Conservation (phyloP, 1,140 invertebrate species). For the Plectrocnemia conspersa region DNA sequence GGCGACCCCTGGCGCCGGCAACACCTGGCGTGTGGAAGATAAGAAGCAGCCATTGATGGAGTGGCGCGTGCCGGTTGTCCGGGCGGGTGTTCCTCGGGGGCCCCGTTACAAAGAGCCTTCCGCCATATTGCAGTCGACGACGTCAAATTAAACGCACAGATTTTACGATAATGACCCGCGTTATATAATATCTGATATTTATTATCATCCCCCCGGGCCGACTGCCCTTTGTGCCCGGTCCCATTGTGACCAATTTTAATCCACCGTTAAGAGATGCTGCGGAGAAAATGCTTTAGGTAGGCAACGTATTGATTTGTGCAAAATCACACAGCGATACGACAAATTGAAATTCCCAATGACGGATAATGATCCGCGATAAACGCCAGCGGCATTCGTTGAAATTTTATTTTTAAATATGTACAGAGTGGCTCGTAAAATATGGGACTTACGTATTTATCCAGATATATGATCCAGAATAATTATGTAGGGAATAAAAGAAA, state of each 20-base stretch:
- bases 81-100: slow-evolving; percentile 10
- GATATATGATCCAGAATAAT: too few species aligned
- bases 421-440: too few species aligned
- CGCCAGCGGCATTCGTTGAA: too few species aligned
- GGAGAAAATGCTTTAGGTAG: background rate
- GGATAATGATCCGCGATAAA: too few species aligned
- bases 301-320: background rate
- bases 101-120: slow-evolving; percentile 6
- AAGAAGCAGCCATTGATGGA: slow-evolving; percentile 15
- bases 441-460: too few species aligned
- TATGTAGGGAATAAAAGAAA: too few species aligned
- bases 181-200: slow-evolving; percentile 25
- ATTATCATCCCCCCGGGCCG: slow-evolving; percentile 3
- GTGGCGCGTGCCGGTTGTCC: slow-evolving; percentile 16
- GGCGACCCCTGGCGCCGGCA: slow-evolving; percentile 6
- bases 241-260: too few species aligned
- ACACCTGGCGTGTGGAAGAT: slow-evolving; percentile 18
- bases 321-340: too few species aligned
- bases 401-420: too few species aligned
- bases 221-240: slow-evolving; percentile 5
- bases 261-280: background rate
- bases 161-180: slow-evolving; percentile 26
- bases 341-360: too few species aligned
- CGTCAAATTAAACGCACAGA: slow-evolving; percentile 24
- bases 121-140: slow-evolving; percentile 20